Evolutionary conservation across 2,888 invertebrate genomes (phyloP).

Genomic region (Hymenopus coronatus): DNA sequence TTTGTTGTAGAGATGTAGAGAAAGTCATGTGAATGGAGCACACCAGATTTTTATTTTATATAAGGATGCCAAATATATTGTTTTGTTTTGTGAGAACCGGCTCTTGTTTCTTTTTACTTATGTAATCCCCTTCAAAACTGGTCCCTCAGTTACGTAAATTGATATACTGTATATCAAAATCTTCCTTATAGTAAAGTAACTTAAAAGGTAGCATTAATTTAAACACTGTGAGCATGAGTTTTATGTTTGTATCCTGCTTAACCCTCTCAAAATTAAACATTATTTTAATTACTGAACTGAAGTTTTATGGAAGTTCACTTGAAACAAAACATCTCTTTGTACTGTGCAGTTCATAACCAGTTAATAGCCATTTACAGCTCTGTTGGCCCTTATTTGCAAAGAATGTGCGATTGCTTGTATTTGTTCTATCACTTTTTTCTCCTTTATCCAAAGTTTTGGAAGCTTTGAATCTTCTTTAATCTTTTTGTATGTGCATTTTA

Average conservation of each 20-base stretch:
- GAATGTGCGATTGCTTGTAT: neutral
- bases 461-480: neutral
- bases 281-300: neutral
- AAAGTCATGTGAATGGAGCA: too few species aligned
- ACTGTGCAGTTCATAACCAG: neutral
- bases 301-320: neutral
- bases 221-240: neutral
- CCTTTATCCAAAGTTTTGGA: neutral
- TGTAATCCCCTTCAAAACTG: too few species aligned
- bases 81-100: too few species aligned
- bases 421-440: neutral
- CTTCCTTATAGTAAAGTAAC: too few species aligned
- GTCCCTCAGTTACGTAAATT: too few species aligned
- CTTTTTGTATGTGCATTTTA: neutral
- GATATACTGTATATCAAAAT: too few species aligned
- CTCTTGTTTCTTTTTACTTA: too few species aligned
- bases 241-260: neutral
- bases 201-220: neutral
- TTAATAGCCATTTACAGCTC: neutral
- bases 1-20: too few species aligned
- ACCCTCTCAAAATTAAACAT: neutral
- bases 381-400: neutral
- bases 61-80: too few species aligned
- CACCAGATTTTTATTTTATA: too few species aligned
- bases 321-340: neutral